A percentile compares a stretch with the other conserved stretches of the same genome.
phyloP scores from a whole-genome alignment of 2,113 vertebrate species.

The Hippocampus abdominalis region DNA sequence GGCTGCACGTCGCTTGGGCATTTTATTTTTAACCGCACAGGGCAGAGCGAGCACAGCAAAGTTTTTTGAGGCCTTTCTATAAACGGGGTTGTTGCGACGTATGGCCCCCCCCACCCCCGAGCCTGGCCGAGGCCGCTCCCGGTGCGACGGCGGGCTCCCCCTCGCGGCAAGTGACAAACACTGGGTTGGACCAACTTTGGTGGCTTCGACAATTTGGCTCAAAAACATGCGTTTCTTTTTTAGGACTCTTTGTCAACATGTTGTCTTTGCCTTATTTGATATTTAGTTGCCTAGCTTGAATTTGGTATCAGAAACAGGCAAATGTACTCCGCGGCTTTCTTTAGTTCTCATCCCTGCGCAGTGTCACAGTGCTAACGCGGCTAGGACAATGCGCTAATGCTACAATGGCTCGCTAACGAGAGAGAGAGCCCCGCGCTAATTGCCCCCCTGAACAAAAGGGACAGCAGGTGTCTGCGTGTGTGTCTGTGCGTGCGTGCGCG shows the following conservation, averaged over 20 bases:
- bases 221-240: no score
- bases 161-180: not conserved
- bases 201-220: no score
- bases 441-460: conserved; percentile 62
- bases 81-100: not conserved
- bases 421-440: conserved; percentile 58
- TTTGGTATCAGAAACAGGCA: no score
- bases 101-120: no score
- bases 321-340: no score
- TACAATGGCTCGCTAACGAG: conserved; percentile 63
- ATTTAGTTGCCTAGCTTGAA: no score
- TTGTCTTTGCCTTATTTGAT: no score
- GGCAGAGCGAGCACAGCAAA: not conserved
- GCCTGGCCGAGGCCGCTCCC: no score
- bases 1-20: not conserved
- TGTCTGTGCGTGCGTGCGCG: conserved; percentile 38
- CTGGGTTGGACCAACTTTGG: no score
- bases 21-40: not conserved
- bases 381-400: conserved; percentile 66
- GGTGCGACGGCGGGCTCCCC: not conserved
- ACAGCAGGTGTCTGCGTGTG: conserved; percentile 47
- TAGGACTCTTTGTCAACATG: no score
- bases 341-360: conserved; percentile 4
- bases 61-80: not conserved
- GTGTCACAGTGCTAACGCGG: conserved; percentile 41